Percentiles rank a stretch among this genome's conserved stretches.
Conservation (phyloP, 2,888 invertebrate genomes). For the Bruchidius siliquastri region DNA sequence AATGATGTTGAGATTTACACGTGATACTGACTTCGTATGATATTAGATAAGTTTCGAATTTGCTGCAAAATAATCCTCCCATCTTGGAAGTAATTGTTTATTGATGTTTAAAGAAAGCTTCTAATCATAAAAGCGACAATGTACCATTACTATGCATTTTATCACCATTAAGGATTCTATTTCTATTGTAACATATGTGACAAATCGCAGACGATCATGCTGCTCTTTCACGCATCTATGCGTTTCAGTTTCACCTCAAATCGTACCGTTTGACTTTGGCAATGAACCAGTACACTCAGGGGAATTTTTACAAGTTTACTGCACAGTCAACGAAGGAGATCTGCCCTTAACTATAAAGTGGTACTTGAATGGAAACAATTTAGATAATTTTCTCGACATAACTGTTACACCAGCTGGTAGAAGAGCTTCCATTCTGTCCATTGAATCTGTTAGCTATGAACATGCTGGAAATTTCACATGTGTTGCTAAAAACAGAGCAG, state of each 20-base stretch:
- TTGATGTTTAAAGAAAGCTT: too few relatives aligned
- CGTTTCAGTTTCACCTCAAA: conserved; percentile 32
- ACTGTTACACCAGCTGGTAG: conserved; percentile 44
- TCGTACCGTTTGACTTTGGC: conserved; percentile 51
- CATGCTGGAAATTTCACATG: conserved; percentile 58
- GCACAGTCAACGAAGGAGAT: conserved; percentile 67
- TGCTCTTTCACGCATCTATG: too few relatives aligned
- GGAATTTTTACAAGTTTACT: conserved; percentile 63
- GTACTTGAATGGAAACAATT: conserved; percentile 57
- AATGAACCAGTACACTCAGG: conserved; percentile 61
- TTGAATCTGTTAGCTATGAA: conserved; percentile 51
- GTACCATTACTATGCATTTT: too few relatives aligned
- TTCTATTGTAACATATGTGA: not conserved
- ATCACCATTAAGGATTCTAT: too few relatives aligned
- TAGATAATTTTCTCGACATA: conserved; percentile 19
- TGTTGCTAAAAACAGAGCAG: conserved; percentile 52
- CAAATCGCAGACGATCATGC: too few relatives aligned
- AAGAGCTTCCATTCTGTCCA: conserved; percentile 59
- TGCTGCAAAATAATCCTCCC: too few relatives aligned
- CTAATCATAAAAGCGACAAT: too few relatives aligned
- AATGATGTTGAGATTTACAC: too few relatives aligned
- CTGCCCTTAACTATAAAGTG: conserved; percentile 63
- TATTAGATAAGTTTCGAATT: too few relatives aligned
- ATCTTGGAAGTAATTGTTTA: too few relatives aligned
- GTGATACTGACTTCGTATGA: too few relatives aligned